Evolutionary conservation across 2,888 invertebrate genomes (phyloP).

Genomic region (Unio delphinus): DNA sequence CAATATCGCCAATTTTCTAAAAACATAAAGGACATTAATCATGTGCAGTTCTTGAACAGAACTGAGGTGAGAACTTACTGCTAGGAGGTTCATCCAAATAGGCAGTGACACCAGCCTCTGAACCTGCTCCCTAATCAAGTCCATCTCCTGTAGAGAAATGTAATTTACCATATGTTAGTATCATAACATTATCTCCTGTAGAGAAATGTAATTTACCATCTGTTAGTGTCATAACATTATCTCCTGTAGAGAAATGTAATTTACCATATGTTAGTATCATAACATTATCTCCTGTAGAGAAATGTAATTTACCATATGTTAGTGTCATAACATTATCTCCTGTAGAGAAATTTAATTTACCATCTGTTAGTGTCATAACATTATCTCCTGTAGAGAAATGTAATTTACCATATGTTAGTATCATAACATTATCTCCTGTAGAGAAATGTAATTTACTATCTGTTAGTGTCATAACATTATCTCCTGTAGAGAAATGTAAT

Average conservation of each 20-base stretch:
- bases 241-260: conserved; percentile 75
- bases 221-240: conserved; percentile 71
- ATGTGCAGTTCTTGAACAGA: background rate
- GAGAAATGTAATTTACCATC: too few species aligned
- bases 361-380: too few species aligned
- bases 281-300: conserved; percentile 78
- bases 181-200: too few species aligned
- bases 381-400: too few species aligned
- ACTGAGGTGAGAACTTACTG: conserved; percentile 73
- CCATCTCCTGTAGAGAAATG: conserved; percentile 79
- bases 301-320: background rate
- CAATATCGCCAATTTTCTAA: too few species aligned
- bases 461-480: conserved; percentile 71
- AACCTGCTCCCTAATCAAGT: conserved; percentile 91
- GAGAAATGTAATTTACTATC: conserved; percentile 1
- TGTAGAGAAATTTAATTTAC: too few species aligned
- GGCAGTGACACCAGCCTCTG: conserved; percentile 91
- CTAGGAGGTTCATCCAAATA: conserved; percentile 88
- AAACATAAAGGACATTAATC: too few species aligned
- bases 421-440: conserved; percentile 78
- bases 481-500: conserved; percentile 75
- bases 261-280: too few species aligned
- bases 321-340: too few species aligned
- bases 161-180: too few species aligned
- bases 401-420: too few species aligned